Conservation (phyloP, 2,113 vertebrate species). For the Spizaetus ornatus region DNA sequence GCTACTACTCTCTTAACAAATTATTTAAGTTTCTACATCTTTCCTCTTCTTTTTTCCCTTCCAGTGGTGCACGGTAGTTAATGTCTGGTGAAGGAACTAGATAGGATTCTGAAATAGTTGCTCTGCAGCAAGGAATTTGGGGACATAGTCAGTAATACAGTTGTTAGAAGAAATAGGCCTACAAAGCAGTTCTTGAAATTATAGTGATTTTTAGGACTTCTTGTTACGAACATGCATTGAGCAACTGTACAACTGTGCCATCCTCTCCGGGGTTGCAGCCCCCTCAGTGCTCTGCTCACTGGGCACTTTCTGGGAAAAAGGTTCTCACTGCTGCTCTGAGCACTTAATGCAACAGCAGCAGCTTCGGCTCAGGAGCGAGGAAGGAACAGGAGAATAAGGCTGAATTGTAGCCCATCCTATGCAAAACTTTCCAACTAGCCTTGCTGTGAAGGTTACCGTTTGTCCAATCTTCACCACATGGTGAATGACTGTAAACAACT, state of each 20-base stretch:
- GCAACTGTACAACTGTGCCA: neutral
- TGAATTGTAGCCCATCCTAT: neutral
- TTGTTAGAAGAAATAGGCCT: neutral
- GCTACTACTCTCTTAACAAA: neutral
- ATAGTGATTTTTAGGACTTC: neutral
- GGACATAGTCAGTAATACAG: neutral
- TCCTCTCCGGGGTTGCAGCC: rapidly evolving
- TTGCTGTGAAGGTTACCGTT: neutral
- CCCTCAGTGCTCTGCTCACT: neutral
- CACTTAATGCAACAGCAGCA: neutral
- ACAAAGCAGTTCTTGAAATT: neutral
- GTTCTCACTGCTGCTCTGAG: neutral
- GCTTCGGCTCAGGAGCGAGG: neutral
- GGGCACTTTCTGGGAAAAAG: neutral
- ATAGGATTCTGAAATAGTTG: neutral
- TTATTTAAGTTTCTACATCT: neutral
- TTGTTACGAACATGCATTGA: neutral
- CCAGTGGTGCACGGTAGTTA: neutral
- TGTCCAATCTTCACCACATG: neutral
- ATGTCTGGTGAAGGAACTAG: neutral
- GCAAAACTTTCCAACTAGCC: neutral
- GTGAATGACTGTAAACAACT: neutral
- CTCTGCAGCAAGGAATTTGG: neutral
- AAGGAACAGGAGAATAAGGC: neutral
- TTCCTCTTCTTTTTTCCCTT: neutral